These are phyloP conservation scores for Mimumesa dahlbomi DNA, from an alignment of 2,888 invertebrate species.

Conservation along the genomic window DNA sequence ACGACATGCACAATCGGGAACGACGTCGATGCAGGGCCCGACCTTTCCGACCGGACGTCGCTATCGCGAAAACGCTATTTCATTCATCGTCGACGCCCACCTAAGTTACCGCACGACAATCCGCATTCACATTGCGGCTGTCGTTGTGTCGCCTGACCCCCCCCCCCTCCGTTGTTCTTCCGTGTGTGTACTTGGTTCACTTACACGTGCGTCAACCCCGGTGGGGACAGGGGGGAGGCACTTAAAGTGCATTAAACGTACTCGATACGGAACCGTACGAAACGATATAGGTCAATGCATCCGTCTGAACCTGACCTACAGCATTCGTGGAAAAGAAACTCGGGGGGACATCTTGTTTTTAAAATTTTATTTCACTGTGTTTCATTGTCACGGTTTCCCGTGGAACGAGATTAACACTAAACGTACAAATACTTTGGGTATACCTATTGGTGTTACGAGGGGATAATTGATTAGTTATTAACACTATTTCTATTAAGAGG, in stretches of 20 bases:
- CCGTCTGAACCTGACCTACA: background rate
- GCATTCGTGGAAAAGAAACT: background rate
- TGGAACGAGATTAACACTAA: no score
- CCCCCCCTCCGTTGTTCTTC: no score
- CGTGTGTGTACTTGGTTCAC: no score
- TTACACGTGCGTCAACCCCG: no score
- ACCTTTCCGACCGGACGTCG: slow-evolving; percentile 21
- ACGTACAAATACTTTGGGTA: no score
- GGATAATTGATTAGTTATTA: no score
- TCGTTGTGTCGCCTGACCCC: no score
- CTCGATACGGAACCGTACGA: slow-evolving; percentile 1
- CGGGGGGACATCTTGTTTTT: background rate
- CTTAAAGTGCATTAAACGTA: slow-evolving; percentile 1
- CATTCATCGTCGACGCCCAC: slow-evolving; percentile 61
- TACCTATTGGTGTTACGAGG: no score
- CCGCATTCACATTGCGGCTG: slow-evolving; percentile 20
- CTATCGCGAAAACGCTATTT: slow-evolving; percentile 46
- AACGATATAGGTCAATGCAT: slow-evolving; percentile 1
- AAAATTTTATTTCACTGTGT: background rate
- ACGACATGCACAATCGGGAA: slow-evolving; percentile 24
- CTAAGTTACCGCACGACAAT: slow-evolving; percentile 26
- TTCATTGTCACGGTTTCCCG: no score
- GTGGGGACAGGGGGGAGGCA: background rate
- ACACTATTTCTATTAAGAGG: no score
- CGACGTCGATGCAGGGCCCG: slow-evolving; percentile 15